These are phyloP conservation scores for Microtus richardsoni DNA, from an alignment of 2,113 vertebrate genomes.

Conservation along the genomic window DNA sequence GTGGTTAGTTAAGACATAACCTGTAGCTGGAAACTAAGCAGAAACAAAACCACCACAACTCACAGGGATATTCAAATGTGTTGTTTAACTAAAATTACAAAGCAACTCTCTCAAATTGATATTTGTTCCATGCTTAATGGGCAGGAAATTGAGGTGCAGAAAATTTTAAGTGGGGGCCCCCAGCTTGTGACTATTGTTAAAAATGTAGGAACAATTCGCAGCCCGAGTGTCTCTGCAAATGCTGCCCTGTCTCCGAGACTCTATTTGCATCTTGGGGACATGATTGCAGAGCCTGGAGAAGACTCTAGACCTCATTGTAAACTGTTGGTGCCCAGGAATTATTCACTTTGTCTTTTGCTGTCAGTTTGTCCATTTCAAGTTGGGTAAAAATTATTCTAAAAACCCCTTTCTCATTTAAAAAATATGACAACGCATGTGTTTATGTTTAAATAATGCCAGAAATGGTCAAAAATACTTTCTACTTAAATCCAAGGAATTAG, in stretches of 20 bases:
- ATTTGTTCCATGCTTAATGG: not conserved
- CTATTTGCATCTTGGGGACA: not conserved
- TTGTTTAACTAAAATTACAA: slow-evolving; percentile 14
- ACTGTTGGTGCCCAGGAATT: not conserved
- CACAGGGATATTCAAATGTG: not conserved
- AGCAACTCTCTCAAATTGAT: not conserved
- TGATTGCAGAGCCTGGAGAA: not conserved
- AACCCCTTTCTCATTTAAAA: slow-evolving; percentile 30
- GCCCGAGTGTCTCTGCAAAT: not conserved
- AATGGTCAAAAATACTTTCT: slow-evolving; percentile 38
- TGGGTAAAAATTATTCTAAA: slow-evolving; percentile 36
- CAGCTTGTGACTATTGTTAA: not conserved
- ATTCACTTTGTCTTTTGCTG: not conserved
- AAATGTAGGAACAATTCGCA: not conserved
- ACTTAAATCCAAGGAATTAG: slow-evolving; percentile 51
- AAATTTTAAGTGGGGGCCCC: slow-evolving; percentile 6
- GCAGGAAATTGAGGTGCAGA: not conserved
- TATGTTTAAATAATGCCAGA: slow-evolving; percentile 47
- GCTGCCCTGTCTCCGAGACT: not conserved
- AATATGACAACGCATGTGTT: slow-evolving; percentile 23
- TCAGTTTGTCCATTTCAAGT: not conserved
- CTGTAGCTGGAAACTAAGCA: not conserved
- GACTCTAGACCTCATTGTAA: not conserved
- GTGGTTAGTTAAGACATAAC: not conserved
- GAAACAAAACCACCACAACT: not conserved